Base-by-base conservation (phyloP, 1,140 invertebrate genomes). In the Camponotus floridanus region DNA sequence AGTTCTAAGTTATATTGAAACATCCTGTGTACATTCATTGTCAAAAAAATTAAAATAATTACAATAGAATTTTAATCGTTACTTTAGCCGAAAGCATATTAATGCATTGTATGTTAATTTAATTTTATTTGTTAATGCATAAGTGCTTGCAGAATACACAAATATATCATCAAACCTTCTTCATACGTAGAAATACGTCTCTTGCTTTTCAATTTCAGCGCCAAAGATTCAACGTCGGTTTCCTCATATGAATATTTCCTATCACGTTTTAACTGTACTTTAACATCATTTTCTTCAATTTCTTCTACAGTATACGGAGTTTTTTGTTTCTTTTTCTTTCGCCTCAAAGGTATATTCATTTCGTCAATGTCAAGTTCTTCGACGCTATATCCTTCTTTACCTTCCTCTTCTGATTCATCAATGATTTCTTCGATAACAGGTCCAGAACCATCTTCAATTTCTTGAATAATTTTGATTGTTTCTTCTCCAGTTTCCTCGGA, bases 401-500 rank as follows among this genome's bases (percentile, higher is more conserved):
- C 94, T 91, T 96, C 95, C 89, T 96, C 96, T 65, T 96, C 95
- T 11, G 95, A 96, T 88, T 96, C 96, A 89, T 96, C 96, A 59
- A 96, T 95, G 62, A 97, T 96, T 94, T 97, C 97, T 95, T 97
- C 97, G 61, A 97, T 95, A 68, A 96, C 94, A 67, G 97, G 96
- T 31, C 96, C 95, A 84, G 96, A 95, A 74, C 96, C 96, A 88
- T 97, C 96, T 86, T 97, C 97, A 85, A 96, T 95, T 94, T 97
- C 97, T 94, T 97, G 95, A 78, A 96, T 96, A 83, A 98, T 96
- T 93, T 96, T 96, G 33, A 98, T 97, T 3, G 96, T 97, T 81
- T 97, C 96, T 95, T 98, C 97, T 55, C 96, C 96, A 26, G 96
- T 95, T 94, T 97, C 97, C 94, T 98, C 97, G 9, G 95, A 96